Base-by-base conservation (phyloP, 2,113 vertebrate species). In the Muscicapa adusta region DNA sequence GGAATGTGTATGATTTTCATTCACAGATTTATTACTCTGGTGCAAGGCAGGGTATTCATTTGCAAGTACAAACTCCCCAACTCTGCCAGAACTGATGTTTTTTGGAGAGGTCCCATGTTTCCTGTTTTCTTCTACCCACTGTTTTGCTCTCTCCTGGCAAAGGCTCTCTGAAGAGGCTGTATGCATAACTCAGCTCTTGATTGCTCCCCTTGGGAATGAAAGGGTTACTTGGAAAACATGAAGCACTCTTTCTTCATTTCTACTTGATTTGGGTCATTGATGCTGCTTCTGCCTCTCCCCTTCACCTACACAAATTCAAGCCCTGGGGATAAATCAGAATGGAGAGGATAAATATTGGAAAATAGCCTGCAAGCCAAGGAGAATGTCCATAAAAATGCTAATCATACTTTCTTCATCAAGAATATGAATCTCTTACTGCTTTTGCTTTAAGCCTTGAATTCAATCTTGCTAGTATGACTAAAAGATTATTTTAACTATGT, bases 401-500 rank as follows among this genome's bases (percentile, higher is more conserved):
- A 42, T 54, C 6, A 24, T 43, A 73, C 54, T 85, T 93, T 75
- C 36, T 85, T 45, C 63, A 51, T 62, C 2, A 4, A 65, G 50
- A 85, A 79, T 18, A 56, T 36, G 63, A 48, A 85, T 60, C 19
- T 73, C 26, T 8, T 75, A 18, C n/a, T 63, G 61, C 36, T 85
- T 91, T 89, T 81, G n/a, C 88, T 93, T 68, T 85, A 85, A 94
- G 40, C 57, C 19, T 89, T 87, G 36, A 45, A 63, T 92, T 89
- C 53, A 38, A 7, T 63, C 61, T 86, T 86, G 26, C 34, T 86
- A 31, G 6, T 66, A 31, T 77, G 33, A 86, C 63, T 85, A 45
- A 51, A 90, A 89, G 9, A 50, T 70, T 51, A 45, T 91, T 76
- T 92, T 70, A 77, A 34, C 61, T 65, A 71, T 82, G 42, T 67